A percentile compares a stretch with the other conserved stretches of the same genome.
Evolutionary conservation across 2,113 vertebrate species (phyloP).

Genomic region (Stigmatopora nigra): DNA sequence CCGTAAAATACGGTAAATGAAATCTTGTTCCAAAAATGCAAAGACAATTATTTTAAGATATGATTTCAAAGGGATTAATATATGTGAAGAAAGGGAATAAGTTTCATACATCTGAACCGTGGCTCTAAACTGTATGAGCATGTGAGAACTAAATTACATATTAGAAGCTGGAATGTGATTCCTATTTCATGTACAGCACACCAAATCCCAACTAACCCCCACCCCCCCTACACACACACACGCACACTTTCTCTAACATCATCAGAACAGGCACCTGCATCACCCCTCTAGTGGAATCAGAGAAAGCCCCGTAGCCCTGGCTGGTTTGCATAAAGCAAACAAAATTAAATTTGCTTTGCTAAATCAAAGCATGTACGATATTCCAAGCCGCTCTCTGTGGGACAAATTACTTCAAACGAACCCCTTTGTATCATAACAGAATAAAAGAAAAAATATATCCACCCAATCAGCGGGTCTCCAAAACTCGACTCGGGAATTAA

Average conservation of each 20-base stretch:
- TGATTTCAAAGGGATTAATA: slow-evolving; percentile 66
- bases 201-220: too few species aligned
- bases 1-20: too few species aligned
- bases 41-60: slow-evolving; percentile 69
- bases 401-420: slow-evolving; percentile 99
- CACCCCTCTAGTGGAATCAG: slow-evolving; percentile 92
- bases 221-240: too few species aligned
- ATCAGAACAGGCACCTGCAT: slow-evolving; percentile 60
- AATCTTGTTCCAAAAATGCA: slow-evolving; percentile 36
- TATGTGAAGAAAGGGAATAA: slow-evolving; percentile 23
- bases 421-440: slow-evolving; percentile 99
- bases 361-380: slow-evolving; percentile 99
- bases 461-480: slow-evolving; percentile 95
- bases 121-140: slow-evolving; percentile 64
- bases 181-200: slow-evolving; percentile 78
- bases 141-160: slow-evolving; percentile 80
- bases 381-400: slow-evolving; percentile 94
- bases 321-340: slow-evolving; percentile 99
- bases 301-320: slow-evolving; percentile 89
- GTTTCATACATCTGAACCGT: slow-evolving; percentile 75
- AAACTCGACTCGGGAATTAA: slow-evolving; percentile 98
- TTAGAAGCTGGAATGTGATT: slow-evolving; percentile 81
- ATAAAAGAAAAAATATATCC: slow-evolving; percentile 76
- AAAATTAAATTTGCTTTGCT: slow-evolving; percentile 99
- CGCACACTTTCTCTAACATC: slow-evolving; percentile 47